Percentiles rank a stretch among this genome's conserved stretches.
phyloP scores from a whole-genome alignment of 2,888 invertebrate genomes.

The Sthenelais limicola region DNA sequence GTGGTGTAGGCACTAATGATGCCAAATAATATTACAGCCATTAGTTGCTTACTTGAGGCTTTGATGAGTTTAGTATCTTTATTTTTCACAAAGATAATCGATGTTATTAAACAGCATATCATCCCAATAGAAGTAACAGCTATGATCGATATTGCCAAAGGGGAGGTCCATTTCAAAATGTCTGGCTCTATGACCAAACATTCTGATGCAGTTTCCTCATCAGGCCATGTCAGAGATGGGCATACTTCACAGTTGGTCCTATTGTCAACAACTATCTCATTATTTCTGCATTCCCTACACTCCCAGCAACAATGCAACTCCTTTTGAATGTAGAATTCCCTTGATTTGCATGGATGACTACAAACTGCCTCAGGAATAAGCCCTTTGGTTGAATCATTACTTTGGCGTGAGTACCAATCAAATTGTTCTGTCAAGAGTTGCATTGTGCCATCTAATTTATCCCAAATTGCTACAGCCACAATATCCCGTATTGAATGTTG shows the following conservation, averaged over 20 bases:
- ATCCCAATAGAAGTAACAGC: conserved; percentile 18
- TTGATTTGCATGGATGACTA: conserved; percentile 45
- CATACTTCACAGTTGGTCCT: conserved; percentile 47
- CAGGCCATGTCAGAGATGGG: conserved; percentile 46
- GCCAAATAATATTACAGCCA: conserved; percentile 44
- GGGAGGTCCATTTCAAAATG: conserved; percentile 32
- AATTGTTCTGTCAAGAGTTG: neutral
- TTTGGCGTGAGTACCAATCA: conserved; percentile 12
- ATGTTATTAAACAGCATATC: conserved; percentile 28
- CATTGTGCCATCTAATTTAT: neutral
- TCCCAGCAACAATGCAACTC: conserved; percentile 49
- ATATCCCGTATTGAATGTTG: neutral
- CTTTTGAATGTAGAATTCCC: conserved; percentile 42
- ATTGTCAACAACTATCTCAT: conserved; percentile 47
- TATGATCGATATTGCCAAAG: too few relatives aligned
- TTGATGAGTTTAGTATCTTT: conserved; percentile 40
- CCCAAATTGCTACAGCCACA: conserved; percentile 4
- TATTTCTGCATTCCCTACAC: conserved; percentile 48
- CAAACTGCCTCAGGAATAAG: conserved; percentile 45
- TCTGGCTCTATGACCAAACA: conserved; percentile 42
- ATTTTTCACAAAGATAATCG: conserved; percentile 32
- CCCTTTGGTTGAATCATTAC: neutral
- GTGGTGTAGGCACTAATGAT: too few relatives aligned
- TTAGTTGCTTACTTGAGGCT: conserved; percentile 46
- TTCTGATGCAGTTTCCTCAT: conserved; percentile 23